Conservation (phyloP, 1,140 invertebrate genomes). For the Bombus turneri region DNA sequence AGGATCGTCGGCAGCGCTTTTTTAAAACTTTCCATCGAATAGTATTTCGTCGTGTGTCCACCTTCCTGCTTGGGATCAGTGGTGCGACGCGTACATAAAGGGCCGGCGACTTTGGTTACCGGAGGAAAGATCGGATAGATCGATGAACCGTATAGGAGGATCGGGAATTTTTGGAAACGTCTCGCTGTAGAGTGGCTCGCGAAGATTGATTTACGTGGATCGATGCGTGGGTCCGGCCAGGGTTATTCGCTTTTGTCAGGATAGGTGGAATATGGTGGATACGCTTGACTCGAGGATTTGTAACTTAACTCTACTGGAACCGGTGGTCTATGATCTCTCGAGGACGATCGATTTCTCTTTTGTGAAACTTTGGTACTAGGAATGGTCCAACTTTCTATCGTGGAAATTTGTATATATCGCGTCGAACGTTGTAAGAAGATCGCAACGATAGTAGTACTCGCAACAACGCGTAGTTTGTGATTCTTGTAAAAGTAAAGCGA, state of each 20-base stretch:
- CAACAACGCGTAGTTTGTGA: neutral
- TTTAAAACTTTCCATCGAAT: slow-evolving; percentile 49
- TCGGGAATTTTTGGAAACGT: slow-evolving; percentile 19
- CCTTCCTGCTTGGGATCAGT: slow-evolving; percentile 15
- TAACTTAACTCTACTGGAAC: neutral
- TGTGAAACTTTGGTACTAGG: neutral
- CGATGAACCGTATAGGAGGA: slow-evolving; percentile 11
- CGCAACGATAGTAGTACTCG: no score
- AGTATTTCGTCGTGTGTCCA: slow-evolving; percentile 31
- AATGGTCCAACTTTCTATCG: neutral
- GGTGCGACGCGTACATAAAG: slow-evolving; percentile 22
- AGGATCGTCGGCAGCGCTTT: slow-evolving; percentile 46
- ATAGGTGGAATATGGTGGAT: neutral
- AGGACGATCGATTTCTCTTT: neutral
- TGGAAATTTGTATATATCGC: neutral
- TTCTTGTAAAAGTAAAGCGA: neutral
- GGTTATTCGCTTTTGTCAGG: slow-evolving; percentile 18
- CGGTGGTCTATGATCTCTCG: neutral
- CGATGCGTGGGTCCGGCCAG: slow-evolving; percentile 20
- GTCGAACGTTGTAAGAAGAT: no score
- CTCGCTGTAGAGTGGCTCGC: slow-evolving; percentile 32
- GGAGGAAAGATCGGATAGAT: slow-evolving; percentile 41
- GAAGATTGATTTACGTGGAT: slow-evolving; percentile 42
- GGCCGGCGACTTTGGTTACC: slow-evolving; percentile 48
- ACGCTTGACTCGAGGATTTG: slow-evolving; percentile 22